Conservation (phyloP, 23 tunicate species). For the Botrylloides violaceus region DNA sequence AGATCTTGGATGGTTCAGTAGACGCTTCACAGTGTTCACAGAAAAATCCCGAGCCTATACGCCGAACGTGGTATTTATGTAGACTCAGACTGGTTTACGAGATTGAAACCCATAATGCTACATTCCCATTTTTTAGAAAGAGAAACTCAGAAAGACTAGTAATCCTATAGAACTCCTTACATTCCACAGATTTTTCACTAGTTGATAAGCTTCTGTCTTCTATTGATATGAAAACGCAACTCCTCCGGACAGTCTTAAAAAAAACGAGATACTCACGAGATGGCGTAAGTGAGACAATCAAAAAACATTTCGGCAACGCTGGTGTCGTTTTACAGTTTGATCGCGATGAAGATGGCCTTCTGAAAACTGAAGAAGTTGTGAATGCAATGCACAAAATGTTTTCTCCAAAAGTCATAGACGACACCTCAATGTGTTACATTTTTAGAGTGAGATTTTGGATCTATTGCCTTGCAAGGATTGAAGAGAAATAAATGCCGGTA, state of each 20-base stretch:
- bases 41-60: no score
- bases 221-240: no score
- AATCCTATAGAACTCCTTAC: not conserved
- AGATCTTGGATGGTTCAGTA: no score
- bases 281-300: not conserved
- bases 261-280: not conserved
- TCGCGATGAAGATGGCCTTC: constrained; percentile 46
- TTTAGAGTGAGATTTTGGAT: constrained; percentile 36
- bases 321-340: constrained; percentile 54
- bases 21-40: no score
- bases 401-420: constrained; percentile 27
- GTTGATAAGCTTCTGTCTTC: not conserved
- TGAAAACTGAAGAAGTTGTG: constrained; percentile 34
- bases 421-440: constrained; percentile 47
- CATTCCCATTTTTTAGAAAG: no score
- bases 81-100: no score
- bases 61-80: no score
- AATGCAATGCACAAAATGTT: constrained; percentile 43
- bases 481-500: not conserved
- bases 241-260: not conserved
- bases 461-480: not conserved
- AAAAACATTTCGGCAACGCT: no score
- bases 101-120: no score
- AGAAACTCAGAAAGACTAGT: no score
- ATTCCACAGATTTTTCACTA: not conserved